Conservation (phyloP, 2,113 vertebrate genomes). For the Desmodus rotundus region DNA sequence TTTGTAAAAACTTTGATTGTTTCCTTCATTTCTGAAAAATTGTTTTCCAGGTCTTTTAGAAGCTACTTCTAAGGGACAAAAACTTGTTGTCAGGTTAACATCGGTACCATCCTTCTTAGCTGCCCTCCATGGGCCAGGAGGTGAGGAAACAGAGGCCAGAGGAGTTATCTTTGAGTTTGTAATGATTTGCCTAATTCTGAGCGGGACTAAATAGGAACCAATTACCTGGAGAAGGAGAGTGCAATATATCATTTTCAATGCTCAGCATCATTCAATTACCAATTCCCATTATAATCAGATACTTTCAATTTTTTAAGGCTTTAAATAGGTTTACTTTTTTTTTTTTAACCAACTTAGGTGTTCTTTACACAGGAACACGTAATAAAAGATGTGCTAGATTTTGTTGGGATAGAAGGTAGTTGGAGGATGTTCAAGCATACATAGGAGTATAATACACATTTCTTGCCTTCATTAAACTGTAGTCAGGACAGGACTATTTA, state of each 20-base stretch:
- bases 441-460: background rate
- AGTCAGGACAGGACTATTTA: background rate
- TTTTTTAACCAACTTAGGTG: background rate
- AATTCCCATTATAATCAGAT: background rate
- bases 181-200: constrained; percentile 4
- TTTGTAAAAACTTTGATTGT: background rate
- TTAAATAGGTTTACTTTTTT: background rate
- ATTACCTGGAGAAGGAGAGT: background rate
- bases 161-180: background rate
- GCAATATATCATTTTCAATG: background rate
- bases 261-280: background rate
- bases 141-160: background rate
- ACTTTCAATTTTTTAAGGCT: constrained; percentile 7
- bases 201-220: background rate
- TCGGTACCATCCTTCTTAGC: background rate
- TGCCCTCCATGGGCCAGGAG: background rate
- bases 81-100: background rate
- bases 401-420: background rate
- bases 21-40: background rate
- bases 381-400: background rate
- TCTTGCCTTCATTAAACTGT: background rate
- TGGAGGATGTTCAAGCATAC: background rate
- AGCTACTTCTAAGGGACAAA: background rate
- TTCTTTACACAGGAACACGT: background rate
- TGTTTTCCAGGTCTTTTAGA: background rate